A percentile compares a stretch with the other conserved stretches of the same genome.
phyloP scores from a whole-genome alignment of 1,140 invertebrate species.

The Drosophila santomea region DNA sequence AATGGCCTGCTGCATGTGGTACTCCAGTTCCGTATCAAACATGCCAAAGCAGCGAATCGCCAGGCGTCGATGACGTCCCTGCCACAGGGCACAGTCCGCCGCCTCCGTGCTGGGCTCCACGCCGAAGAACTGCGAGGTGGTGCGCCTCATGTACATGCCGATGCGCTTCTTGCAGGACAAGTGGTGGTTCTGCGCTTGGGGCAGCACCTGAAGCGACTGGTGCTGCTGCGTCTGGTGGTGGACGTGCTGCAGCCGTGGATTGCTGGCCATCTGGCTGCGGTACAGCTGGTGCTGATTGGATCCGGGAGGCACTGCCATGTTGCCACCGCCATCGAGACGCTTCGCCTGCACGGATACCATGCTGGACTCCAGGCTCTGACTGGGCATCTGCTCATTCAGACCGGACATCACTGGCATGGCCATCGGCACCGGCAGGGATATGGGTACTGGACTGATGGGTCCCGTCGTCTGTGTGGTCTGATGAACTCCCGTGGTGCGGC shows the following conservation, averaged over 20 bases:
- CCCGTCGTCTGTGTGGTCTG: conserved; percentile 84
- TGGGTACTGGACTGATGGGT: conserved; percentile 80
- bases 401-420: conserved; percentile 16
- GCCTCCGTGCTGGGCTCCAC: conserved; percentile 88
- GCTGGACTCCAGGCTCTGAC: conserved; percentile 25
- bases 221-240: conserved; percentile 57
- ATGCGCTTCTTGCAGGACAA: conserved; percentile 80
- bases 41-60: conserved; percentile 85
- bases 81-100: conserved; percentile 88
- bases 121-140: conserved; percentile 90
- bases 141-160: conserved; percentile 88
- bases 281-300: conserved; percentile 41
- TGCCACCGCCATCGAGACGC: conserved; percentile 7
- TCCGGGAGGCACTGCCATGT: conserved; percentile 15
- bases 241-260: conserved; percentile 40
- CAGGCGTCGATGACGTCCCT: conserved; percentile 89
- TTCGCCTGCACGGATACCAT: conserved; percentile 30
- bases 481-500: conserved; percentile 82
- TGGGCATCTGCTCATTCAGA: conserved; percentile 20
- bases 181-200: conserved; percentile 55
- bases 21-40: conserved; percentile 56
- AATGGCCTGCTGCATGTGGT: conserved; percentile 23
- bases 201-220: conserved; percentile 43
- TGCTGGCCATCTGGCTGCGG: conserved; percentile 32
- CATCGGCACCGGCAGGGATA: conserved; percentile 52